Percentiles rank a stretch among this genome's conserved stretches.
Conservation (phyloP, 2,113 vertebrate species). For the Rhinoderma darwinii region DNA sequence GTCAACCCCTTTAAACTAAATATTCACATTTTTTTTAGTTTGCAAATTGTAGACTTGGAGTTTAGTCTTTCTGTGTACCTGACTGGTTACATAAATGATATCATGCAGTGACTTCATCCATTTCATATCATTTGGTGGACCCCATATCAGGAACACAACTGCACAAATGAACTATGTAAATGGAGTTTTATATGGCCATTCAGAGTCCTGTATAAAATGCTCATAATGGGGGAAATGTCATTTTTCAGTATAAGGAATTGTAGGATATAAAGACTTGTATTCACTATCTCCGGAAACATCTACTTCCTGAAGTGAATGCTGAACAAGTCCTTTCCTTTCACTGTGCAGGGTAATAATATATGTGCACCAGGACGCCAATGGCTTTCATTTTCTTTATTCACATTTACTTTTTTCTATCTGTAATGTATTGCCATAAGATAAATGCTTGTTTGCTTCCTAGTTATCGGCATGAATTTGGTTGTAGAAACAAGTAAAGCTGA, state of each 20-base stretch:
- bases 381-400: background rate
- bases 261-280: background rate
- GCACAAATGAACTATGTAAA: background rate
- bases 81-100: background rate
- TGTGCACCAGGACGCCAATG: conserved; percentile 15
- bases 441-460: background rate
- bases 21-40: no score
- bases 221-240: background rate
- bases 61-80: no score
- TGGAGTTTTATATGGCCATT: background rate
- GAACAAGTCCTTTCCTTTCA: background rate
- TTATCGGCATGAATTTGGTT: background rate
- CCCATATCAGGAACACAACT: background rate
- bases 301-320: conserved; percentile 21
- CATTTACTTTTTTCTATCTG: background rate
- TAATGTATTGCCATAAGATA: background rate
- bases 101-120: background rate
- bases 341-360: background rate
- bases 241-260: background rate
- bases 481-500: background rate
- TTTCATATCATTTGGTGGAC: background rate
- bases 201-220: background rate
- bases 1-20: no score
- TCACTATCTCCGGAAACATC: background rate
- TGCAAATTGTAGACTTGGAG: no score